Conservation (phyloP, 2,113 vertebrate genomes). For the Anthoscopus minutus region DNA sequence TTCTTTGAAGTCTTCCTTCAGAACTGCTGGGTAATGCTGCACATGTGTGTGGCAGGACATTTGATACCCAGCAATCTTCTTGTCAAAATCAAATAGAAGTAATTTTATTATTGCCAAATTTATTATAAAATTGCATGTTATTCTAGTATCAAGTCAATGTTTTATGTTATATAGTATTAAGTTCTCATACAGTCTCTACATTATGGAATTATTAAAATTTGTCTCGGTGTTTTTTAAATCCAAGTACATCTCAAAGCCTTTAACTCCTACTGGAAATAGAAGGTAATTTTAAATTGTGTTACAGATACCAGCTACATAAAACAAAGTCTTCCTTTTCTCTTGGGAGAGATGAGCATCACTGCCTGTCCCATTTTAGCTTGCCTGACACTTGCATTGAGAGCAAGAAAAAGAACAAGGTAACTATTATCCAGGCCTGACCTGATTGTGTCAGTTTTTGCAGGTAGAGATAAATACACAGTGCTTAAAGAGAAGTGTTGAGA, state of each 20-base stretch:
- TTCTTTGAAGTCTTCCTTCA: neutral
- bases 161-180: neutral
- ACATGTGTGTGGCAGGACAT: neutral
- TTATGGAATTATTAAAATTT: neutral
- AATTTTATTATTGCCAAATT: neutral
- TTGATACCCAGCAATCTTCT: neutral
- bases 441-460: slow-evolving; percentile 4
- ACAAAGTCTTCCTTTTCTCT: neutral
- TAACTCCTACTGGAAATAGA: neutral
- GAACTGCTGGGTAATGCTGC: neutral
- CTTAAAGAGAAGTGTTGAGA: neutral
- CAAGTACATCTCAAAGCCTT: neutral
- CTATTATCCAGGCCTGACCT: slow-evolving; percentile 24
- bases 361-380: neutral
- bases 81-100: neutral
- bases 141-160: neutral
- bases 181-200: neutral
- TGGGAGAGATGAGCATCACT: neutral
- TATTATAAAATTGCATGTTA: neutral
- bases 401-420: slow-evolving; percentile 16
- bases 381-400: neutral
- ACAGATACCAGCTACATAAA: neutral
- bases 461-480: neutral
- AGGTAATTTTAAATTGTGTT: neutral
- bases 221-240: neutral